A percentile compares a stretch with the other conserved stretches of the same genome.
Evolutionary conservation across 37 sponge, comb jelly and placozoan genomes (phyloP).

Genomic region (Cliona cf. orientalis): DNA sequence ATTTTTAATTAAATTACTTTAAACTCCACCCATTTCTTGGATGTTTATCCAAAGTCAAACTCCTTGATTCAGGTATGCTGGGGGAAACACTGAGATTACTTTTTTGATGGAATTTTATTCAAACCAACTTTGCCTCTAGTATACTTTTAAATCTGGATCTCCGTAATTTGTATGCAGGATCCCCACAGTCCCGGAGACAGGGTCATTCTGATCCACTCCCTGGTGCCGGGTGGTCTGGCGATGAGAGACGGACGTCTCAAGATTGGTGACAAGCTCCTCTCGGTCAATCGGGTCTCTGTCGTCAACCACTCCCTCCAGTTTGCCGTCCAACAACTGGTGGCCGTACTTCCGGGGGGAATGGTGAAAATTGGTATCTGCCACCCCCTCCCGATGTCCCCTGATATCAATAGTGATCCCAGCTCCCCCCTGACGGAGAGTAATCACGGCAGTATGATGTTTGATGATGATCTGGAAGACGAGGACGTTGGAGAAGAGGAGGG

Average conservation of each 20-base stretch:
- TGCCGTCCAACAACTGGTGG: constrained; percentile 57
- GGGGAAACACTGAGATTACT: not conserved
- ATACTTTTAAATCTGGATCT: no score
- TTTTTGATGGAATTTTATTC: not conserved
- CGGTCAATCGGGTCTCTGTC: constrained; percentile 65
- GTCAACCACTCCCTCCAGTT: constrained; percentile 45
- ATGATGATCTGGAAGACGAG: not conserved
- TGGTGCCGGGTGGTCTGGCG: constrained; percentile 72
- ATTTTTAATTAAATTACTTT: not conserved
- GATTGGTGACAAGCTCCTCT: constrained; percentile 66
- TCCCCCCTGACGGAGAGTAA: constrained; percentile 31
- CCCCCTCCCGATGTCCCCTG: constrained; percentile 35
- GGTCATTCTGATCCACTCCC: constrained; percentile 63
- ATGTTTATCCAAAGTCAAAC: not conserved
- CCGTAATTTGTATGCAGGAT: constrained; percentile 41
- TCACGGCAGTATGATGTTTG: not conserved
- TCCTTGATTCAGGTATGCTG: not conserved
- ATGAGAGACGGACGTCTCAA: constrained; percentile 63
- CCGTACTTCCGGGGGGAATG: constrained; percentile 29
- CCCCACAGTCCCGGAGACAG: constrained; percentile 45
- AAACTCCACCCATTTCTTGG: no score
- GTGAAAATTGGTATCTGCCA: constrained; percentile 46
- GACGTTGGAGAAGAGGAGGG: not conserved
- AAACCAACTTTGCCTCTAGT: no score
- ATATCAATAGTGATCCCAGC: constrained; percentile 11